Conservation (phyloP, 2,888 invertebrate genomes). For the Oscheius myriophilus region DNA sequence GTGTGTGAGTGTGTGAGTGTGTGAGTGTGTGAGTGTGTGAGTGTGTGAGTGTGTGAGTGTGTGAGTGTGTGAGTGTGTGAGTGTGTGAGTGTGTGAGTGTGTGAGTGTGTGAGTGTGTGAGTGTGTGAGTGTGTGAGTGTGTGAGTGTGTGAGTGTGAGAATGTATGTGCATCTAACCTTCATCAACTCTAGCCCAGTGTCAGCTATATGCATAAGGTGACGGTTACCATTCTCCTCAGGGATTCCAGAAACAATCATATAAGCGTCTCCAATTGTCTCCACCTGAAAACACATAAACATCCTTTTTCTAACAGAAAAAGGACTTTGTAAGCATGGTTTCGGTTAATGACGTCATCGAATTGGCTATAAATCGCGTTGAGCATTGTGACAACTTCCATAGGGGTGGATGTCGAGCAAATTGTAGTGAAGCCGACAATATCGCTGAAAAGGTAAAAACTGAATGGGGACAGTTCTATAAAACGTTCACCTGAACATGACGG, state of each 20-base stretch:
- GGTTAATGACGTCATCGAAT: slow-evolving; percentile 67
- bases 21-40: no score
- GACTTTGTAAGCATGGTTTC: slow-evolving; percentile 54
- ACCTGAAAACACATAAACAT: slow-evolving; percentile 53
- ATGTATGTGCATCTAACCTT: no score
- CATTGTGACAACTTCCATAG: slow-evolving; percentile 59
- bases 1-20: no score
- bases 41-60: no score
- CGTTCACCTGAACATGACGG: slow-evolving; percentile 62
- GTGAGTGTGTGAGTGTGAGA: no score
- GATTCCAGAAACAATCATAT: slow-evolving; percentile 67
- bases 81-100: no score
- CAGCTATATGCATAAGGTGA: slow-evolving; percentile 58
- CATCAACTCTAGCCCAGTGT: slow-evolving; percentile 65
- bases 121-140: no score
- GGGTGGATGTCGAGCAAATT: slow-evolving; percentile 55
- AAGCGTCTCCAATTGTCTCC: slow-evolving; percentile 68
- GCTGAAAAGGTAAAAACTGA: slow-evolving; percentile 34
- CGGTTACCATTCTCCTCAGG: slow-evolving; percentile 66
- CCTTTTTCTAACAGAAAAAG: background rate
- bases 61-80: no score
- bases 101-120: no score
- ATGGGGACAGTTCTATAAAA: no score
- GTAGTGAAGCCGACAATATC: slow-evolving; percentile 64
- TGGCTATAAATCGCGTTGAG: slow-evolving; percentile 65